phyloP scores from a whole-genome alignment of 2,888 invertebrate genomes.

The Stenolophus ochropezus region DNA sequence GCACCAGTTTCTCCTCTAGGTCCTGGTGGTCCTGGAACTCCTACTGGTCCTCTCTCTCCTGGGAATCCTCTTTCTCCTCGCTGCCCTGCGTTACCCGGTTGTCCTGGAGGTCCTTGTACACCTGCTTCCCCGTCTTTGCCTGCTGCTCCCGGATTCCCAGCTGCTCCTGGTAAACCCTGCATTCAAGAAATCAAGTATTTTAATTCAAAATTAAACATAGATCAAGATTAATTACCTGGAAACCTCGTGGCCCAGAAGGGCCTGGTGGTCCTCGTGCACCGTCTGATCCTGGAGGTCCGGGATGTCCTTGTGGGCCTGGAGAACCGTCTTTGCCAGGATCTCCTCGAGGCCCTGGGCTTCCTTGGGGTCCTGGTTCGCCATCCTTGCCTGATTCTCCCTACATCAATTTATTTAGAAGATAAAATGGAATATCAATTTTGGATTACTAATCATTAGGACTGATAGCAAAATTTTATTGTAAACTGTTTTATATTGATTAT shows the following conservation, averaged over 20 bases:
- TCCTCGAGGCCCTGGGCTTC: conserved; percentile 85
- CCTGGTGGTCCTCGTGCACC: conserved; percentile 88
- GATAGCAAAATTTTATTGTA: too few species aligned
- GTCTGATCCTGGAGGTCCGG: conserved; percentile 82
- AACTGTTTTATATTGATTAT: neutral
- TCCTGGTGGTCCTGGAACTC: conserved; percentile 80
- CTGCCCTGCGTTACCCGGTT: conserved; percentile 75
- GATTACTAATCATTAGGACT: too few species aligned
- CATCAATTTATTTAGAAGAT: neutral
- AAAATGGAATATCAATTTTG: too few species aligned
- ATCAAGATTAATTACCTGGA: conserved; percentile 82
- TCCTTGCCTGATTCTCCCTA: conserved; percentile 88
- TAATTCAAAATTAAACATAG: too few species aligned
- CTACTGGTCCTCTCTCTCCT: conserved; percentile 84
- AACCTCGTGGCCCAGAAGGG: conserved; percentile 85
- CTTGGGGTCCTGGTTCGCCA: conserved; percentile 85
- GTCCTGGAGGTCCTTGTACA: conserved; percentile 78
- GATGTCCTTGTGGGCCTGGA: conserved; percentile 84
- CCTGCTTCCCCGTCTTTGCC: conserved; percentile 90
- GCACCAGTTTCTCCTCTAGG: conserved; percentile 80
- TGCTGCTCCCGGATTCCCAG: conserved; percentile 82
- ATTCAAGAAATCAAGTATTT: too few species aligned
- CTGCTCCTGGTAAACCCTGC: conserved; percentile 67
- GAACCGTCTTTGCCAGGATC: conserved; percentile 87
- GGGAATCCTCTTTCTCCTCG: conserved; percentile 82